Conservation (phyloP, 2,797 vertebrate genomes). For the Sebastes oblongus region DNA sequence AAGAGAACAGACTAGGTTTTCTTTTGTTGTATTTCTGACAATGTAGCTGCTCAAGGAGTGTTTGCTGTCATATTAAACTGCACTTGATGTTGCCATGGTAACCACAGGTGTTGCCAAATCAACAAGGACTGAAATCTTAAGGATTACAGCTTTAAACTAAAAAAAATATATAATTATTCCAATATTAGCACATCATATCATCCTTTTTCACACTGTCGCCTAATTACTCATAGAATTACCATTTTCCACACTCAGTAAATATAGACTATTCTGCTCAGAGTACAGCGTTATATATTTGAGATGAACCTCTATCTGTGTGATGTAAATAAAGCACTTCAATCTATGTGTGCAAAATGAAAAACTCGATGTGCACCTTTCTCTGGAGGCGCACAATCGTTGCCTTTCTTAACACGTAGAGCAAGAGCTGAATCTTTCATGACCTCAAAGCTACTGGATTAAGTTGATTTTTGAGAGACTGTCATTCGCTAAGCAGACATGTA, state of each 20-base stretch:
- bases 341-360: conserved; percentile 1
- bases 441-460: conserved; percentile 46
- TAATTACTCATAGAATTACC: not conserved
- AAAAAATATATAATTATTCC: not conserved
- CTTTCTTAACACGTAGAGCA: conserved; percentile 29
- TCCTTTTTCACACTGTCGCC: not conserved
- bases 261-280: not conserved
- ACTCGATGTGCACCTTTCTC: not conserved
- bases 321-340: conserved; percentile 10
- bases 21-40: not conserved
- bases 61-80: not conserved
- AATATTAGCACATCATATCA: not conserved
- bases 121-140: not conserved
- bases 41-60: not conserved
- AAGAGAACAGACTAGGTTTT: not conserved
- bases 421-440: conserved; percentile 48
- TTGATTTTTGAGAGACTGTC: conserved; percentile 49
- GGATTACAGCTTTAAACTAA: not conserved
- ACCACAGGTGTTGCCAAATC: not conserved
- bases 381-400: not conserved
- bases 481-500: conserved; percentile 25
- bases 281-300: not conserved
- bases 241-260: not conserved
- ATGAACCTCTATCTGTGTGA: not conserved
- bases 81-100: not conserved